A percentile compares a stretch with the other conserved stretches of the same genome.
These are phyloP conservation scores for Actenoides lindsayi DNA, from an alignment of 2,113 vertebrate genomes.

Conservation along the genomic window DNA sequence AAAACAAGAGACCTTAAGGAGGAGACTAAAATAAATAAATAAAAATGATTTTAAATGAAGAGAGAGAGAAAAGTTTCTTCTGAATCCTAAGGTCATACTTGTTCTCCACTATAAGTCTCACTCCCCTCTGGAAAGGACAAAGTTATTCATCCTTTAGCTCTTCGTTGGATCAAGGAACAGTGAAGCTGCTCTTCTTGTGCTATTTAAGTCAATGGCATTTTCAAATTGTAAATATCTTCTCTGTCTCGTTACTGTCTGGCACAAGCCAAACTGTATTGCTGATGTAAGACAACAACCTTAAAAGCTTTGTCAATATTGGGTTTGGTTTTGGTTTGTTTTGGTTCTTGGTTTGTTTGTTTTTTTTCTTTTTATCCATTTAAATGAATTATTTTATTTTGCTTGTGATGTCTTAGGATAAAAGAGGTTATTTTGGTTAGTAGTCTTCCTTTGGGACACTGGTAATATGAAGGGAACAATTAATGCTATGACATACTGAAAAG, in stretches of 20 bases:
- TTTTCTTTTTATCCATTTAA: background rate
- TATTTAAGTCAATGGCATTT: background rate
- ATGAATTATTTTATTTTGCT: accelerated
- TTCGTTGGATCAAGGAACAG: background rate
- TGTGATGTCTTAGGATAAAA: background rate
- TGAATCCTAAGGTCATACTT: background rate
- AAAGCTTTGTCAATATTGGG: too few relatives aligned
- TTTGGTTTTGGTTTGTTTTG: too few relatives aligned
- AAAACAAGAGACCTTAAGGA: background rate
- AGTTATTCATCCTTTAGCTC: background rate
- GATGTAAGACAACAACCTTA: accelerated
- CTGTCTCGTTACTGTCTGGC: background rate
- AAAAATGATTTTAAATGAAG: too few relatives aligned
- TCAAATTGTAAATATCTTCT: background rate
- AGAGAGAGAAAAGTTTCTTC: background rate
- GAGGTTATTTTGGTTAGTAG: background rate
- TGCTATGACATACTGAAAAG: background rate
- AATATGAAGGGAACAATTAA: background rate
- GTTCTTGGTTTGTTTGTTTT: too few relatives aligned
- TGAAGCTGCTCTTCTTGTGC: background rate
- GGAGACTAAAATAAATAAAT: background rate
- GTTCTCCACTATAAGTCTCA: background rate
- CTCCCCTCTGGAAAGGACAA: background rate
- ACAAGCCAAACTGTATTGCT: background rate
- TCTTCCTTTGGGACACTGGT: background rate